Evolutionary conservation across 1,140 invertebrate genomes (phyloP).

Genomic region (Hyles euphorbiae): DNA sequence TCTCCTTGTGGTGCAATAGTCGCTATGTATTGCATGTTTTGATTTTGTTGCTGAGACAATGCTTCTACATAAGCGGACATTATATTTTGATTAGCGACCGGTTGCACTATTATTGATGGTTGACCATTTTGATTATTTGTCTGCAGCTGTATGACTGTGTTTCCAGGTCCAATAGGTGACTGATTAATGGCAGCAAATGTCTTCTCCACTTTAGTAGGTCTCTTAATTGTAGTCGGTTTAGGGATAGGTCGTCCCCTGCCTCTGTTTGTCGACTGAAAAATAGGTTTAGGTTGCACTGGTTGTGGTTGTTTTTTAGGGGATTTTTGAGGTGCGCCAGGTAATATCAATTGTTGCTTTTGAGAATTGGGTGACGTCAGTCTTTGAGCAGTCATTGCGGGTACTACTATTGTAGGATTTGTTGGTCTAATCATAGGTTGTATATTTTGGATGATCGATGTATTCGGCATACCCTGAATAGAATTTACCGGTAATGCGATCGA

Average conservation of each 20-base stretch:
- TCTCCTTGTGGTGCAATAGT: constrained; percentile 78
- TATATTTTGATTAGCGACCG: constrained; percentile 79
- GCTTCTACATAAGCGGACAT: constrained; percentile 84
- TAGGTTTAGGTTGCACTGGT: constrained; percentile 69
- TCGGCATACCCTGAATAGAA: constrained; percentile 69
- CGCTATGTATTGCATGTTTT: constrained; percentile 83
- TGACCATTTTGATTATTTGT: constrained; percentile 68
- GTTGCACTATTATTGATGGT: constrained; percentile 81
- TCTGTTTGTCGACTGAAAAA: constrained; percentile 65
- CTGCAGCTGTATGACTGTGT: constrained; percentile 71
- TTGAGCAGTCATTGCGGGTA: constrained; percentile 66
- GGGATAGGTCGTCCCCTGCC: constrained; percentile 63
- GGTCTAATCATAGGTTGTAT: constrained; percentile 69
- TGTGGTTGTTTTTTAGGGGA: constrained; percentile 70
- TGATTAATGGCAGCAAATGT: constrained; percentile 68
- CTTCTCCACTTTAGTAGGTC: constrained; percentile 69
- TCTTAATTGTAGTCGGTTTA: constrained; percentile 68
- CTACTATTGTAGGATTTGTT: constrained; percentile 70
- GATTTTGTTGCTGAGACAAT: constrained; percentile 79
- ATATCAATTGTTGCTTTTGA: constrained; percentile 68
- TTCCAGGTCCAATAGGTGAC: constrained; percentile 54
- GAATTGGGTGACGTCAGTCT: constrained; percentile 65
- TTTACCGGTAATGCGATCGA: constrained; percentile 69
- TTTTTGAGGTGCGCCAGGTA: constrained; percentile 61
- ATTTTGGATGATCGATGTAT: constrained; percentile 65